Conservation (phyloP, 1,140 invertebrate species). For the Drosophila yakuba region DNA sequence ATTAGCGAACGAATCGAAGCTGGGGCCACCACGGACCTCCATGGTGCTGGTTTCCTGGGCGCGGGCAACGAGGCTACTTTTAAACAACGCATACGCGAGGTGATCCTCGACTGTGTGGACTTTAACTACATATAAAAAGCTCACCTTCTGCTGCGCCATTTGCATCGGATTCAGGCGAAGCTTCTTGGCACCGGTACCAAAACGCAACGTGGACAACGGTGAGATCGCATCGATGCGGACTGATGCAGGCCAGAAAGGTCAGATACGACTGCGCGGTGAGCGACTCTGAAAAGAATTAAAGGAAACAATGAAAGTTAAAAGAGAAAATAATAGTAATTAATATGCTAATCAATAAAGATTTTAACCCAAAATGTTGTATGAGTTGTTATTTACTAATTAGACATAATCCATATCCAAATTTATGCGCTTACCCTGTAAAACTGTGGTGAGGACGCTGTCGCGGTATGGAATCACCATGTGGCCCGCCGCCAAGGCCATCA, state of each 20-base stretch:
- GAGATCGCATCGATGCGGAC: conserved; percentile 8
- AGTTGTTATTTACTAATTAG: no score
- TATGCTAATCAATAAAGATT: not conserved
- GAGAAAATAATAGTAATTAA: no score
- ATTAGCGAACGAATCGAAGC: conserved; percentile 55
- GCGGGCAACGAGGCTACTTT: conserved; percentile 46
- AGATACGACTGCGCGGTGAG: conserved; percentile 3
- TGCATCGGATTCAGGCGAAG: conserved; percentile 4
- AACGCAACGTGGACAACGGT: conserved; percentile 5
- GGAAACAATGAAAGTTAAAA: no score
- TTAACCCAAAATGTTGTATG: not conserved
- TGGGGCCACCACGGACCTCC: conserved; percentile 51
- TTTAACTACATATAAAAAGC: conserved; percentile 52
- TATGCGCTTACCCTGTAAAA: not conserved
- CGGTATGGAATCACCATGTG: conserved; percentile 3
- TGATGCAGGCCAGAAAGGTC: conserved; percentile 6
- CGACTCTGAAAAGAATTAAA: not conserved
- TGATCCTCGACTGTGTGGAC: conserved; percentile 62
- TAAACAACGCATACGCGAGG: conserved; percentile 56
- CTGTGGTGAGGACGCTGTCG: conserved; percentile 4
- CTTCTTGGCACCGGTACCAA: conserved; percentile 5
- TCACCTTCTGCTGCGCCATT: conserved; percentile 27
- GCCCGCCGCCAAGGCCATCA: conserved; percentile 5
- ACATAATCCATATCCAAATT: not conserved
- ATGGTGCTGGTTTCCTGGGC: conserved; percentile 56